Evolutionary conservation across 2,113 vertebrate species (phyloP), one percentile per base, ranked within the genome.

Genomic region (Passer montanus): DNA sequence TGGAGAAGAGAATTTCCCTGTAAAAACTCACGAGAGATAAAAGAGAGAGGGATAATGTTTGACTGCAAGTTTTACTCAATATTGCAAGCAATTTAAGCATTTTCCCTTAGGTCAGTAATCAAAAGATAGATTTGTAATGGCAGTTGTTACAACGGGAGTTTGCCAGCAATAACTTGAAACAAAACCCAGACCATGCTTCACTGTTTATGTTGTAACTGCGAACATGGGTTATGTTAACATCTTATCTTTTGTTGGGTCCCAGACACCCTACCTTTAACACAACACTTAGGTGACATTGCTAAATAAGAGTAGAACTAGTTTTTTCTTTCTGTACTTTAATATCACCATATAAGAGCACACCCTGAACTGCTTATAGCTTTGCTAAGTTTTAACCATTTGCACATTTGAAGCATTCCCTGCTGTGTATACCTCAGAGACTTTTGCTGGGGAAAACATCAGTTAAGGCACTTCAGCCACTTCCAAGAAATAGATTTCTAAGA

Each of bases 401-500:
- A 63, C 9, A 26, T 66, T 64, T 52, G 66, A 95, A 87, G 33
- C 13, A 33, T 46, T 89, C 49, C 23, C 53, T 82, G 33, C 16
- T 82, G 28, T 11, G 20, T 47, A 15, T 74, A 27, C 59, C 64
- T 81, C 62, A 62, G 84, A 68, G 60, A 72, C 8, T 75, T 43
- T 59, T 79, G 31, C 67, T 76, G 50, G 7, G n/a, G 23, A 78
- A 92, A 92, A 27, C 3, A 2, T 85, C 69, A 5, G 49, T 23
- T 78, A 50, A 87, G 67, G 46, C 55, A 0, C 44, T 82, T 79
- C 44, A 66, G 58, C 43, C 50, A n/a, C 72, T 96, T 95, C 91
- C 89, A 93, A 95, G 95, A 96, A 93, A 3, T 5, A 79, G 53
- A 55, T 59, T 95, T 95, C 93, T 80, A 91, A 73, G 93, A 79